These are phyloP conservation scores for Neria commutata DNA, from an alignment of 2,888 invertebrate genomes.

Conservation along the genomic window DNA sequence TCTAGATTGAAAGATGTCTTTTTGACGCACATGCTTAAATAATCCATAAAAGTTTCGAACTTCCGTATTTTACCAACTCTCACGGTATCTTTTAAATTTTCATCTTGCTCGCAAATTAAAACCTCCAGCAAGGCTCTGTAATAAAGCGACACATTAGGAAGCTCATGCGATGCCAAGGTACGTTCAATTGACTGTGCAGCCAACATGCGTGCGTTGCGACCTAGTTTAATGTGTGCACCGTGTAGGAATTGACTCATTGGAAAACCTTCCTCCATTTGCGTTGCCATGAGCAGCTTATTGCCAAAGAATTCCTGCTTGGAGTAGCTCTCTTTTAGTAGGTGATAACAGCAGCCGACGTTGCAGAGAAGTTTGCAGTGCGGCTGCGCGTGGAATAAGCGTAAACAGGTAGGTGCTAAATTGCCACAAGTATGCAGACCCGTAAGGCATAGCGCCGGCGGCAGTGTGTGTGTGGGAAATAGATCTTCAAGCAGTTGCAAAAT, in stretches of 20 bases:
- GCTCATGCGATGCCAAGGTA: constrained; percentile 65
- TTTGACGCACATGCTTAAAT: constrained; percentile 71
- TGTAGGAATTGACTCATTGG: constrained; percentile 71
- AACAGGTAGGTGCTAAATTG: constrained; percentile 74
- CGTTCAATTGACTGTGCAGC: constrained; percentile 84
- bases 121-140: constrained; percentile 80
- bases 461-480: constrained; percentile 59
- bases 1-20: constrained; percentile 62
- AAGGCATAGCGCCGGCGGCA: constrained; percentile 62
- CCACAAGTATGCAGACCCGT: constrained; percentile 91
- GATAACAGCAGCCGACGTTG: constrained; percentile 91
- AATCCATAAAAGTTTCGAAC: constrained; percentile 70
- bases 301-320: constrained; percentile 53
- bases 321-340: constrained; percentile 72
- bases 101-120: constrained; percentile 62
- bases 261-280: constrained; percentile 65
- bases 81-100: constrained; percentile 60
- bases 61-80: constrained; percentile 71
- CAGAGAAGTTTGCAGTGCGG: constrained; percentile 68
- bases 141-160: constrained; percentile 70
- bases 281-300: constrained; percentile 46
- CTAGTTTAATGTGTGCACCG: constrained; percentile 64
- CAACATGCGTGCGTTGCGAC: constrained; percentile 83
- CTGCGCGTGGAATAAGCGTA: constrained; percentile 71
- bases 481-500: constrained; percentile 64